Evolutionary conservation across 2,888 invertebrate species (phyloP), one percentile per base, ranked within the genome.

Genomic region (Shargacucullia verbasci): DNA sequence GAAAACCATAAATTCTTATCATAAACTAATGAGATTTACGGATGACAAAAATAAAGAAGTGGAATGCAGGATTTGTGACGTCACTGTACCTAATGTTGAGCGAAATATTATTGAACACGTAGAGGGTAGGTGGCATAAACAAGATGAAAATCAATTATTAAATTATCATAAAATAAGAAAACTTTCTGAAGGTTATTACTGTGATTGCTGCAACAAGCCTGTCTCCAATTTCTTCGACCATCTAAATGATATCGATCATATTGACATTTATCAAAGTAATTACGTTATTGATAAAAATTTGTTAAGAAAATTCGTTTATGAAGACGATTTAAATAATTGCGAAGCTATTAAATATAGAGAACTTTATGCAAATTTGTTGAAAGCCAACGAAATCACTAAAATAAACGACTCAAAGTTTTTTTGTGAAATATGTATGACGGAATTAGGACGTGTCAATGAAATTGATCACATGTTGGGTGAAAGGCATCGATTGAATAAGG

Each of bases 381-480:
- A 0, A 9, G 1, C 5, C 15, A 55, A 55, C 33, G 12, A 40
- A 13, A 50, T 55, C n/a, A 5, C 11, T 5, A 9, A 7, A 15
- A 0, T 14, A 2, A 1, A 9, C 6, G 14, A 29, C 0, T 0
- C 9, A 33, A 27, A 4, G 3, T 56, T 31, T 46, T 29, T n/a
- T 0, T 60, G 60, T 20, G 25, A 20, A 1, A 27, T 41, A 2
- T 60, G 60, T 47, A 7, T 0, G 0, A 8, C 38, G 11, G 10
- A 27, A 0, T 1, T 50, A 13, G 20, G 34, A 8, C 25, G 43
- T 0, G 29, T 43, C 1, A 50, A n/a, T n/a, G 60, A 60, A 35
- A 55, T 60, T n/a, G 43, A 50, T 29, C 60, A 60, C 29, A 43
- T 60, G 33, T 35, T 60, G 0, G 50, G 60, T 13, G 34, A 50